Base-by-base conservation (phyloP, 2,888 invertebrate genomes). In the Amphipoea oculea region DNA sequence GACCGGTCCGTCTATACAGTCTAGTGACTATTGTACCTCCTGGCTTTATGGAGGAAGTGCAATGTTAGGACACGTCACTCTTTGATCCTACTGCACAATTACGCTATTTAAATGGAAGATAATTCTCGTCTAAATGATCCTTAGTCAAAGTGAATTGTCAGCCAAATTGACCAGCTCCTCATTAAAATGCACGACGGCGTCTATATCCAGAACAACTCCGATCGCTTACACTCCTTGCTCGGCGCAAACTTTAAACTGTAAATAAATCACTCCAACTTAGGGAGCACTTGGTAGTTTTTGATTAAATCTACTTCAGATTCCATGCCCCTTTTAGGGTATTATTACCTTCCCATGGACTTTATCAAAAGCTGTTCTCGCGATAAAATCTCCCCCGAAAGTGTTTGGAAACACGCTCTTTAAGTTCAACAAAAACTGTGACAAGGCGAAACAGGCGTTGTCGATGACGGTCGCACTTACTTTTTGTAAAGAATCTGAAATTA, bases 401-500 rank as follows among this genome's bases (percentile, higher is more conserved):
- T 89, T 87, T 84, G 57, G 79, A 77, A 87, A 82, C 86, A 84
- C 90, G 90, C 88, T 88, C 87, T 87, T 88, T 88, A 66, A 84
- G 80, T 79, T 84, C 80, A 82, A 84, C 88, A 85, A 87, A 81
- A 86, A 87, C 85, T 85, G 88, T 86, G 90, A 92, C 90, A 86
- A 81, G 86, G 85, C 89, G 60, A 48, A 86, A 84, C 83, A 84
- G 89, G 83, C 88, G 84, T 72, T 75, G 79, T 88, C 88, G 89
- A 90, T 90, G 91, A 89, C 90, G 90, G 88, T 89, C 90, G 88
- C 91, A 92, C 92, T 92, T 91, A 91, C 90, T 92, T 94, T 94
- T 94, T 95, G 93, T 95, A 89, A 90, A 91, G 90, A 93, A 92
- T 94, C 95, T 95, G 94, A 94, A 95, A 94, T 96, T 95, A 95